These are phyloP conservation scores for Apeltes quadracus DNA, from an alignment of 2,113 vertebrate species.

Conservation along the genomic window DNA sequence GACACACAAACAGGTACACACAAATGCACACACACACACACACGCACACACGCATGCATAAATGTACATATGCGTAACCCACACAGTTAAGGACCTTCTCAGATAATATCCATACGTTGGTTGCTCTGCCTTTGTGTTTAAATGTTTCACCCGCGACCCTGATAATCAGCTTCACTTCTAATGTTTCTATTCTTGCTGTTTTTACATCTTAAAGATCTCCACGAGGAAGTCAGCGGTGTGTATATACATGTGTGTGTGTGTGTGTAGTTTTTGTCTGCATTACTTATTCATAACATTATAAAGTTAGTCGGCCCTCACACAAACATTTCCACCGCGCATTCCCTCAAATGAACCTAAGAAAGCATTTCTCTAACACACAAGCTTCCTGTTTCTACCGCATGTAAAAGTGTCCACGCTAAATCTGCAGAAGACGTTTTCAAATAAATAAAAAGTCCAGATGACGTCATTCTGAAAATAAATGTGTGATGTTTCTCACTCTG, in stretches of 20 bases:
- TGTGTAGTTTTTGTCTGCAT: constrained; percentile 53
- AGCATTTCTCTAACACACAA: not conserved
- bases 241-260: constrained; percentile 14
- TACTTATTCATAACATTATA: constrained; percentile 61
- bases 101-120: too few relatives aligned
- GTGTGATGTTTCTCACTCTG: not conserved
- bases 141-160: too few relatives aligned
- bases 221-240: not conserved
- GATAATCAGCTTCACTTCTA: too few relatives aligned
- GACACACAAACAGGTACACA: constrained; percentile 5
- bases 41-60: not conserved
- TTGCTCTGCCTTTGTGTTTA: too few relatives aligned
- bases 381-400: not conserved
- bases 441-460: too few relatives aligned
- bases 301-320: constrained; percentile 36
- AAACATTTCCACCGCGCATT: constrained; percentile 22
- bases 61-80: not conserved
- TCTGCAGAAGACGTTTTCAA: too few relatives aligned
- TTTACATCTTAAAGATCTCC: not conserved
- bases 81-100: too few relatives aligned
- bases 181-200: not conserved
- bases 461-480: constrained; percentile 7
- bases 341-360: not conserved
- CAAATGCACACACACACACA: constrained; percentile 2
- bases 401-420: too few relatives aligned